Evolutionary conservation across 2,888 invertebrate genomes (phyloP).

Genomic region (Acholoe squamosa): DNA sequence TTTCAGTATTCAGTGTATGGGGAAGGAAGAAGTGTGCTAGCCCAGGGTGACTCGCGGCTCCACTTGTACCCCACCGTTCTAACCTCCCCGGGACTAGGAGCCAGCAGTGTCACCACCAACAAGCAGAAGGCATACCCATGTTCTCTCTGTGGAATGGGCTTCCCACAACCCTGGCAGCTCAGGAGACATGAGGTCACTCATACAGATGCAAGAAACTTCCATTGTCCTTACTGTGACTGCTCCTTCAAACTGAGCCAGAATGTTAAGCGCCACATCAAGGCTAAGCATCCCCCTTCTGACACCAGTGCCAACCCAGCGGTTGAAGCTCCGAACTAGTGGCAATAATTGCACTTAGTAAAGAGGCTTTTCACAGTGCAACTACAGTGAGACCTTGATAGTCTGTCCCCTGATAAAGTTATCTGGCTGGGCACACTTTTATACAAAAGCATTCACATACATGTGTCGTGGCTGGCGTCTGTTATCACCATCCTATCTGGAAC

Average conservation of each 20-base stretch:
- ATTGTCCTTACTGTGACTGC: slow-evolving; percentile 28
- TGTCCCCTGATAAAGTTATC: too few species aligned
- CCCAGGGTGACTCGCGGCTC: neutral
- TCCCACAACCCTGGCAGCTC: slow-evolving; percentile 18
- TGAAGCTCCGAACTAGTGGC: neutral
- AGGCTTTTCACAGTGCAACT: too few species aligned
- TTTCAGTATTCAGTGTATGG: slow-evolving; percentile 32
- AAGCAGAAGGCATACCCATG: neutral
- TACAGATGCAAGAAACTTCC: slow-evolving; percentile 11
- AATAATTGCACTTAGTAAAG: too few species aligned
- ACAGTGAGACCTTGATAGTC: too few species aligned
- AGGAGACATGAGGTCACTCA: slow-evolving; percentile 24
- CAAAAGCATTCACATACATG: too few species aligned
- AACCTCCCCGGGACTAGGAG: neutral
- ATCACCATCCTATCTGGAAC: too few species aligned
- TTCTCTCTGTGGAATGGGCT: neutral
- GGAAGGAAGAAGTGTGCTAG: slow-evolving; percentile 12
- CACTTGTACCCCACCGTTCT: neutral
- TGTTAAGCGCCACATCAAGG: slow-evolving; percentile 40
- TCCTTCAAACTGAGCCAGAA: slow-evolving; percentile 16
- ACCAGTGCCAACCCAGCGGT: neutral
- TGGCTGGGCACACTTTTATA: too few species aligned
- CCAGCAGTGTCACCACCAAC: neutral
- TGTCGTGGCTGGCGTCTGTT: too few species aligned
- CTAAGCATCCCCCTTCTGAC: slow-evolving; percentile 11